Evolutionary conservation across 2,113 vertebrate genomes (phyloP).

Genomic region (Sitta europaea): DNA sequence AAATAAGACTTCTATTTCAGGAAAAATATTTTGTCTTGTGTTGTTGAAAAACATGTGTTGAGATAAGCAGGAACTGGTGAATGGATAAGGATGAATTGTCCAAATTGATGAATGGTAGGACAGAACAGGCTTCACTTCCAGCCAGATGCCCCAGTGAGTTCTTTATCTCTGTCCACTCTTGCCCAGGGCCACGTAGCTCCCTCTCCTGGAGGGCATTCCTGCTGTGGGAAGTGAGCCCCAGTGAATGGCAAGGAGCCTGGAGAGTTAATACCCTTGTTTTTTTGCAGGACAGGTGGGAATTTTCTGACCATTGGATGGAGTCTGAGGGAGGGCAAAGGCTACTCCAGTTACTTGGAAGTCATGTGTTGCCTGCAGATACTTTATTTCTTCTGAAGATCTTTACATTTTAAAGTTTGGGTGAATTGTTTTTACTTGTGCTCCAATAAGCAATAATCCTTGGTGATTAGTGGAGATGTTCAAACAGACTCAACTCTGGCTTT

Average conservation of each 20-base stretch:
- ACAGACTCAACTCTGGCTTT: not conserved
- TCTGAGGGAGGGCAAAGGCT: not conserved
- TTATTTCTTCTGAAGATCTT: not conserved
- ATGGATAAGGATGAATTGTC: not conserved
- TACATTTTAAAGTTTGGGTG: not conserved
- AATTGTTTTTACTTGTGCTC: not conserved
- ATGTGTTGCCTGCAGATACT: not conserved
- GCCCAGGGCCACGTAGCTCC: not conserved
- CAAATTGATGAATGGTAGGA: not conserved
- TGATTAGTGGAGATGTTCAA: not conserved
- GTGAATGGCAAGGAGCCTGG: not conserved
- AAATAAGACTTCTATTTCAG: not conserved
- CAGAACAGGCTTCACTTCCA: not conserved
- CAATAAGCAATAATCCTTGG: not conserved
- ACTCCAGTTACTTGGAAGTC: not conserved
- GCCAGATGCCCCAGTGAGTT: not conserved
- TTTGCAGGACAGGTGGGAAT: not conserved
- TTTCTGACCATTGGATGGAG: not conserved
- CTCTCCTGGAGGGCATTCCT: not conserved
- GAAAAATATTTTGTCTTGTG: not conserved
- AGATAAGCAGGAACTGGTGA: not conserved
- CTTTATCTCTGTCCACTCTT: not conserved
- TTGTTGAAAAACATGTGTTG: not conserved
- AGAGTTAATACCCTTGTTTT: not conserved
- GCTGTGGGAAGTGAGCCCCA: not conserved